Conservation (phyloP, 2,888 invertebrate species). For the Atrina japonica region DNA sequence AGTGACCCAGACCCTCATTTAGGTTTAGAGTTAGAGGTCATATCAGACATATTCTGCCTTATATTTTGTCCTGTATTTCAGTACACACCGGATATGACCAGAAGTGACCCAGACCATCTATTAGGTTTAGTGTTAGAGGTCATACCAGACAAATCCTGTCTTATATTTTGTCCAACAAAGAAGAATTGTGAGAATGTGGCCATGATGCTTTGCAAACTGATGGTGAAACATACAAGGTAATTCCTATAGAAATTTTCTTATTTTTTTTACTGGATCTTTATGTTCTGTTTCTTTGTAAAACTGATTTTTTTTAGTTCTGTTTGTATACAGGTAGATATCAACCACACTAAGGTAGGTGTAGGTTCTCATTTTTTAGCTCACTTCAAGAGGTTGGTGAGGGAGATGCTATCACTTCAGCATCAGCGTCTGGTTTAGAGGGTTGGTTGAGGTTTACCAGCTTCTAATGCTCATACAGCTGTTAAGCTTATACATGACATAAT, state of each 20-base stretch:
- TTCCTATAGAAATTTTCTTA: too few species aligned
- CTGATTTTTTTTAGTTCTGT: too few species aligned
- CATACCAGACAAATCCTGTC: constrained; percentile 88
- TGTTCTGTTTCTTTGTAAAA: too few species aligned
- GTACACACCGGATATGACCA: constrained; percentile 73
- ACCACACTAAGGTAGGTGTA: too few species aligned
- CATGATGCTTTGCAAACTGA: constrained; percentile 86
- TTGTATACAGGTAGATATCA: too few species aligned
- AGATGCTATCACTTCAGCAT: constrained; percentile 2
- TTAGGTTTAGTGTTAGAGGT: constrained; percentile 91
- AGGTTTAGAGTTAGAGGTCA: not conserved
- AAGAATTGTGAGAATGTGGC: constrained; percentile 96
- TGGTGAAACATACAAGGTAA: constrained; percentile 81
- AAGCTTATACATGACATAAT: too few species aligned
- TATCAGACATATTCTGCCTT: constrained; percentile 20
- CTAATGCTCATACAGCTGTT: too few species aligned
- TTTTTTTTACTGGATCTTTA: too few species aligned
- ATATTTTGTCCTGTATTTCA: constrained; percentile 58
- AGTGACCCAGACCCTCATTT: too few species aligned
- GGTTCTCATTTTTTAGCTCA: not conserved
- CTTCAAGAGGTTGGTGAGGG: not conserved
- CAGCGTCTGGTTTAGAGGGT: too few species aligned
- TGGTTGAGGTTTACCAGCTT: too few species aligned
- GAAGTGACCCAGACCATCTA: constrained; percentile 89
- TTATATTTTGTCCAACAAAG: constrained; percentile 96